Conservation (phyloP, 2,888 invertebrate genomes). For the Drosophila birchii region DNA sequence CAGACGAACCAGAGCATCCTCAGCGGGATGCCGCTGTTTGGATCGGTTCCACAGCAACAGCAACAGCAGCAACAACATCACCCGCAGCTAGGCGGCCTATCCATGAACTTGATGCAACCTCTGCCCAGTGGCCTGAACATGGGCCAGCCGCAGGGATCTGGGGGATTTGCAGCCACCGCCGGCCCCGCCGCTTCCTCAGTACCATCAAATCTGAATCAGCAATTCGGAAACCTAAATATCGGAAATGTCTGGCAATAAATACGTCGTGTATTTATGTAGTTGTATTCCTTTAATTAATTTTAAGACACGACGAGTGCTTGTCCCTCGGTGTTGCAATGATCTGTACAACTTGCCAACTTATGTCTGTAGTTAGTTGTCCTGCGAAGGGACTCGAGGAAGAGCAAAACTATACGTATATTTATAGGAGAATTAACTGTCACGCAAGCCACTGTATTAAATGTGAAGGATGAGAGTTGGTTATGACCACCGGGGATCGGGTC, state of each 20-base stretch:
- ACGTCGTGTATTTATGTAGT: constrained; percentile 36
- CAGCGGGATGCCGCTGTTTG: constrained; percentile 66
- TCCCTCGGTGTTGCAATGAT: constrained; percentile 41
- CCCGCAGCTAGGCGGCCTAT: constrained; percentile 56
- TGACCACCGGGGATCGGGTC: constrained; percentile 27
- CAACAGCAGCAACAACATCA: constrained; percentile 56
- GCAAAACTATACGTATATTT: constrained; percentile 53
- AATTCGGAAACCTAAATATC: constrained; percentile 85
- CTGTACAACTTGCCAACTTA: constrained; percentile 40
- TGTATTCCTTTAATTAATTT: constrained; percentile 49
- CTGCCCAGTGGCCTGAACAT: constrained; percentile 53
- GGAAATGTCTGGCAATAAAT: constrained; percentile 85
- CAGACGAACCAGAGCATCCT: constrained; percentile 82
- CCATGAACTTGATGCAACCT: constrained; percentile 71
- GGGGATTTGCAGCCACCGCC: constrained; percentile 51
- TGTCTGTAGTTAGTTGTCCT: constrained; percentile 48
- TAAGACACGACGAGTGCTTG: constrained; percentile 38
- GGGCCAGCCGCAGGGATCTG: constrained; percentile 31
- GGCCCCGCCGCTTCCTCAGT: constrained; percentile 65
- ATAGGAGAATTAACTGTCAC: constrained; percentile 64
- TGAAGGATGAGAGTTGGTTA: constrained; percentile 9
- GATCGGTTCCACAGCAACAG: constrained; percentile 54
- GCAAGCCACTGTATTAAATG: constrained; percentile 38
- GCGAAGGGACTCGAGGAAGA: constrained; percentile 6
- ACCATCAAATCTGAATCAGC: constrained; percentile 83